Percentiles rank a stretch among this genome's conserved stretches.
Conservation (phyloP, 1,140 invertebrate genomes). For the Drosophila takahashii region DNA sequence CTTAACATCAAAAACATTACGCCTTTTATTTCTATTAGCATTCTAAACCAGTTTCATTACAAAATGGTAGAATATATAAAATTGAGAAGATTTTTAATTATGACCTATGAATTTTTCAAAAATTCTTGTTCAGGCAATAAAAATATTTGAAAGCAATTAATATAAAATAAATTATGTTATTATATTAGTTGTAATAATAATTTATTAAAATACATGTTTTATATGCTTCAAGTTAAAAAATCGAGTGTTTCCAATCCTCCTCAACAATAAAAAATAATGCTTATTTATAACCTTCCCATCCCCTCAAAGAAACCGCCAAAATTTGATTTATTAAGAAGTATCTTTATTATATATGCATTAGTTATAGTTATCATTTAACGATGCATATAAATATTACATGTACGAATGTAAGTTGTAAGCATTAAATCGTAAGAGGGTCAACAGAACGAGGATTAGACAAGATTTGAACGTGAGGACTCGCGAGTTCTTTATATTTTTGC, state of each 20-base stretch:
- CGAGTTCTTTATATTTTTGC: background rate
- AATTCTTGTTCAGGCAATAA: too few species aligned
- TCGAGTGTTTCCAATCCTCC: too few species aligned
- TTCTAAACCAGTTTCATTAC: background rate
- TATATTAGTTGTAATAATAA: too few species aligned
- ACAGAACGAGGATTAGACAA: constrained; percentile 59
- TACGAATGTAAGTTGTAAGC: constrained; percentile 73
- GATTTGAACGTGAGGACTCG: constrained; percentile 42
- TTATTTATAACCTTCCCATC: too few species aligned
- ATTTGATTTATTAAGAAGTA: constrained; percentile 75
- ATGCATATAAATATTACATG: constrained; percentile 78
- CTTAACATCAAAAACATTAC: background rate
- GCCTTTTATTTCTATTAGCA: constrained; percentile 12
- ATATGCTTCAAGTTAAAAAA: too few species aligned
- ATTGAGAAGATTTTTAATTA: too few species aligned
- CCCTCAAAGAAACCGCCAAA: background rate
- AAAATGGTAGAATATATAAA: too few species aligned
- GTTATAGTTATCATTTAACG: constrained; percentile 74
- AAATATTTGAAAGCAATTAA: too few species aligned
- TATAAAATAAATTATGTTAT: too few species aligned
- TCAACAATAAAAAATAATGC: too few species aligned
- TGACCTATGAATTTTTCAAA: too few species aligned
- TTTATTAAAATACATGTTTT: too few species aligned
- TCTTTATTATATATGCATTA: constrained; percentile 74
- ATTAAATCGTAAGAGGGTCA: constrained; percentile 58